These are phyloP conservation scores for Pediacus dermestoides DNA, from an alignment of 2,888 invertebrate species.

Conservation along the genomic window DNA sequence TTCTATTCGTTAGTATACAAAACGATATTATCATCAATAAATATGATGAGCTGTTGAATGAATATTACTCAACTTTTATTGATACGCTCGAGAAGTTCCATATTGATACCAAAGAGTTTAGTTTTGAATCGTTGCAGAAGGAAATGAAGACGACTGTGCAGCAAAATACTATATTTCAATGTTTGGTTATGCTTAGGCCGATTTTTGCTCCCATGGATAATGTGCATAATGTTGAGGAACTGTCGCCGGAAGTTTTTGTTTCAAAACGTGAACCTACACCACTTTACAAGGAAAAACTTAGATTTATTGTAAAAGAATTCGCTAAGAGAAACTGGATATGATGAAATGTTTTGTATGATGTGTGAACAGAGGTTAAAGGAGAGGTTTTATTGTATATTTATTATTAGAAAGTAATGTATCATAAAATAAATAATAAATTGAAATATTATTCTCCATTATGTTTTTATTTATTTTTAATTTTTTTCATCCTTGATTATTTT, in stretches of 20 bases:
- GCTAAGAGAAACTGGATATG: slow-evolving; percentile 29
- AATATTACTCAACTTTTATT: slow-evolving; percentile 51
- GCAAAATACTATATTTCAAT: slow-evolving; percentile 43
- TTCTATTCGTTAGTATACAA: slow-evolving; percentile 52
- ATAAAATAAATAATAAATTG: too few relatives aligned
- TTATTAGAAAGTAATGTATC: too few relatives aligned
- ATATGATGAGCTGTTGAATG: slow-evolving; percentile 48
- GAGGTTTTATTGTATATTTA: too few relatives aligned
- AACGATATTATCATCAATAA: slow-evolving; percentile 42
- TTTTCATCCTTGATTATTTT: too few relatives aligned
- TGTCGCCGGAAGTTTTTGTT: slow-evolving; percentile 30
- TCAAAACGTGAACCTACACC: slow-evolving; percentile 16
- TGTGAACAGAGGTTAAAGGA: too few relatives aligned
- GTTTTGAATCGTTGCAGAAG: slow-evolving; percentile 39
- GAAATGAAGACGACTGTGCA: slow-evolving; percentile 44
- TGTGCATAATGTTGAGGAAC: slow-evolving; percentile 43
- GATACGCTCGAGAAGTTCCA: slow-evolving; percentile 37
- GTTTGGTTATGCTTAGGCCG: slow-evolving; percentile 48
- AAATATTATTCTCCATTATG: too few relatives aligned
- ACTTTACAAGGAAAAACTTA: slow-evolving; percentile 25
- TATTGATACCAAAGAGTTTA: slow-evolving; percentile 38
- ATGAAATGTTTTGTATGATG: too few relatives aligned
- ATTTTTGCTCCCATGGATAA: slow-evolving; percentile 42
- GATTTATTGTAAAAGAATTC: slow-evolving; percentile 26
- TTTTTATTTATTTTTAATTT: too few relatives aligned